Evolutionary conservation across 2,113 vertebrate genomes (phyloP).

Genomic region (Chrysemys picta): DNA sequence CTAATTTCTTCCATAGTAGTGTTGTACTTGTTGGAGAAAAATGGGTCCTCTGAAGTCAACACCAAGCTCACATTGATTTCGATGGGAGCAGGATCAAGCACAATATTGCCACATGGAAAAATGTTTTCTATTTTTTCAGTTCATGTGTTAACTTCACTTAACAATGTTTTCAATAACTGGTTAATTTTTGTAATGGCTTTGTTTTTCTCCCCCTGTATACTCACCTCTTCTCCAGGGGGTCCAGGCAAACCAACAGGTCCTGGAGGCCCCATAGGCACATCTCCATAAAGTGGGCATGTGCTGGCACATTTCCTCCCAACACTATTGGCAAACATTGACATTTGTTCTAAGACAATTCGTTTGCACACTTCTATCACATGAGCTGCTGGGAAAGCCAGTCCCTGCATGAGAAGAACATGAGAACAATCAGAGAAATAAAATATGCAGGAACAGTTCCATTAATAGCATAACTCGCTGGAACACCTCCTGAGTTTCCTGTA

Average conservation of each 20-base stretch:
- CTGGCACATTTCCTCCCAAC: conserved; percentile 80
- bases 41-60: conserved; percentile 18
- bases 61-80: conserved; percentile 15
- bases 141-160: neutral
- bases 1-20: conserved; percentile 5
- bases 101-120: neutral
- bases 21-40: neutral
- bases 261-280: conserved; percentile 76
- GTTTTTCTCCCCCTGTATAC: conserved; percentile 27
- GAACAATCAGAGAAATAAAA: conserved; percentile 24
- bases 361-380: conserved; percentile 82
- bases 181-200: neutral
- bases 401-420: conserved; percentile 56
- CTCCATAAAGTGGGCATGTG: conserved; percentile 82
- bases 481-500: neutral
- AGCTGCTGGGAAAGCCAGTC: conserved; percentile 75
- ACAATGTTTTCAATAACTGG: neutral
- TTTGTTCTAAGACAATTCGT: conserved; percentile 82
- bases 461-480: neutral
- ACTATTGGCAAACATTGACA: conserved; percentile 81
- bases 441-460: neutral
- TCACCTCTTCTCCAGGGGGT: conserved; percentile 76
- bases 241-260: conserved; percentile 76
- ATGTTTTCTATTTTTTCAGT: neutral
- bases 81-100: neutral